A percentile compares a stretch with the other conserved stretches of the same genome.
phyloP scores from a whole-genome alignment of 2,888 invertebrate species.

The Phorcus lineatus region DNA sequence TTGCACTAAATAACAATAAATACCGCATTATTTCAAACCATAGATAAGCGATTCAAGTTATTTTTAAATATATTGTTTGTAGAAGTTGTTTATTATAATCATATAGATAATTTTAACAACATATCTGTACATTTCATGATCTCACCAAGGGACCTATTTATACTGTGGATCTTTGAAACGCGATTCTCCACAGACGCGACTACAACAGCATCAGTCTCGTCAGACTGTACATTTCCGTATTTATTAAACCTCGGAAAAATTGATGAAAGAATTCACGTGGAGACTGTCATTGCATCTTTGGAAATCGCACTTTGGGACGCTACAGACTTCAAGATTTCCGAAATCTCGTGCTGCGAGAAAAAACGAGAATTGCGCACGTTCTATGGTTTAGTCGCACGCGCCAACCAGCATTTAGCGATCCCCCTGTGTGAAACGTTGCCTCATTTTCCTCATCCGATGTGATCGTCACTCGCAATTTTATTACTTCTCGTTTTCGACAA shows the following conservation, averaged over 20 bases:
- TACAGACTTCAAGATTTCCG: constrained; percentile 5
- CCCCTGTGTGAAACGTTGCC: background rate
- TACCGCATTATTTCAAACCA: too few relatives aligned
- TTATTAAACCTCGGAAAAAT: background rate
- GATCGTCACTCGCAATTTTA: background rate
- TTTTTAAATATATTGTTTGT: too few relatives aligned
- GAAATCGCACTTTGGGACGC: constrained; percentile 6
- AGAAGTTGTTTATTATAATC: too few relatives aligned
- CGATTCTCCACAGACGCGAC: too few relatives aligned
- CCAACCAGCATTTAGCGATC: background rate
- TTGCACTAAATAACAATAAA: too few relatives aligned
- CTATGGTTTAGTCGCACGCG: background rate
- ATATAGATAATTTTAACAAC: too few relatives aligned
- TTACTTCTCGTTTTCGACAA: constrained; percentile 15
- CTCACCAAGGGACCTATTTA: too few relatives aligned
- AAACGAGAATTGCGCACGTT: constrained; percentile 7
- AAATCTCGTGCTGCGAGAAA: background rate
- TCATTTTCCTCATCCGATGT: background rate
- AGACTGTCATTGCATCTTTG: background rate
- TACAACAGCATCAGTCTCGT: too few relatives aligned
- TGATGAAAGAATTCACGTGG: background rate
- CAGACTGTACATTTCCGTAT: background rate
- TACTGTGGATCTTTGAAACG: too few relatives aligned
- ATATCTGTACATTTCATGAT: too few relatives aligned
- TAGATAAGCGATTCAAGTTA: too few relatives aligned